Percentiles rank a stretch among this genome's conserved stretches.
phyloP scores from a whole-genome alignment of 2,113 vertebrate species.

The Acinonyx jubatus region DNA sequence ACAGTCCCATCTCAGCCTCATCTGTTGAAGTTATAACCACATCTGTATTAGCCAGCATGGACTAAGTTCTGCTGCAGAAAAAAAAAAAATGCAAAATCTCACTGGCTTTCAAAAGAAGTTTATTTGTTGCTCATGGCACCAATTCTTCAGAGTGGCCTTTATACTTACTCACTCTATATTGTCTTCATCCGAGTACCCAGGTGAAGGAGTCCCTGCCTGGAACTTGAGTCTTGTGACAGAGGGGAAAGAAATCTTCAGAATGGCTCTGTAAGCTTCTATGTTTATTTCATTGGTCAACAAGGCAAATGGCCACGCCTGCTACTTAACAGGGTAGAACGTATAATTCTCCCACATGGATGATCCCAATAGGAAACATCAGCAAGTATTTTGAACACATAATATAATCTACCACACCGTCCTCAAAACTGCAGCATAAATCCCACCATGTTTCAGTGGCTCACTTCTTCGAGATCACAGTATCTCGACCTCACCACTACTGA shows the following conservation, averaged over 20 bases:
- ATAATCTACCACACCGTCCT: background rate
- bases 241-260: background rate
- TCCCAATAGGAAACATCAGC: background rate
- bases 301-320: background rate
- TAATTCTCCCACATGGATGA: background rate
- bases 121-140: background rate
- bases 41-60: background rate
- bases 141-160: background rate
- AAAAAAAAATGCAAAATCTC: background rate
- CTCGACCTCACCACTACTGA: background rate
- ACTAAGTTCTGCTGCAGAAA: background rate
- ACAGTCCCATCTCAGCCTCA: background rate
- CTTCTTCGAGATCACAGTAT: background rate
- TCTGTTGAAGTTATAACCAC: background rate
- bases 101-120: background rate
- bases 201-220: background rate
- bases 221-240: background rate
- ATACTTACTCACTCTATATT: background rate
- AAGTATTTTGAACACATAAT: background rate
- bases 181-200: background rate
- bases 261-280: background rate
- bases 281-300: background rate
- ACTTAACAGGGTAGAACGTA: background rate
- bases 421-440: background rate
- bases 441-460: background rate